Conservation (phyloP, 2,888 invertebrate species). For the Pristionchus maxplancki region DNA sequence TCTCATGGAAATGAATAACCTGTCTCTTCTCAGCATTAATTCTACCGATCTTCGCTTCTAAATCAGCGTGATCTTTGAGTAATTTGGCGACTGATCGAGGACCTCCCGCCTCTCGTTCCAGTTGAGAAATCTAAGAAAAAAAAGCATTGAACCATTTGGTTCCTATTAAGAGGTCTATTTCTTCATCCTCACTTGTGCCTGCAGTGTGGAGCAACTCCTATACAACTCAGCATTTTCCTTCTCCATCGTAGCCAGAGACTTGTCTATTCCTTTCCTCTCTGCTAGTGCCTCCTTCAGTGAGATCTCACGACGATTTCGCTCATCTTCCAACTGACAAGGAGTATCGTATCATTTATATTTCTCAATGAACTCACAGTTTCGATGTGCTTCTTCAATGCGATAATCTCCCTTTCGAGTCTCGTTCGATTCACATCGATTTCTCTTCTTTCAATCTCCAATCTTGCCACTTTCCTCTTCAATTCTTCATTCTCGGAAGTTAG, state of each 20-base stretch:
- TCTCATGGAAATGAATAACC: too few relatives aligned
- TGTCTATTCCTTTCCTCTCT: conserved; percentile 70
- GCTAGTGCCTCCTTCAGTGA: conserved; percentile 66
- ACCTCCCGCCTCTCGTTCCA: conserved; percentile 61
- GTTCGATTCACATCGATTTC: conserved; percentile 56
- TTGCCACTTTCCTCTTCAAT: conserved; percentile 54
- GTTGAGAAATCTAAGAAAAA: conserved; percentile 59
- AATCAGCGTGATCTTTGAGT: conserved; percentile 64
- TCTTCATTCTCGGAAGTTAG: conserved; percentile 66
- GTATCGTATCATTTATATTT: neutral
- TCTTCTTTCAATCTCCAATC: conserved; percentile 62
- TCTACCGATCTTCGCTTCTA: conserved; percentile 62
- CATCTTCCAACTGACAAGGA: conserved; percentile 71
- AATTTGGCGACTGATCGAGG: conserved; percentile 51
- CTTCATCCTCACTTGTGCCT: conserved; percentile 63
- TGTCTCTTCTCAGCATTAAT: conserved; percentile 69
- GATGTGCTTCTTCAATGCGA: conserved; percentile 64
- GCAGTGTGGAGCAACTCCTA: conserved; percentile 67
- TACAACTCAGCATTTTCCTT: conserved; percentile 71
- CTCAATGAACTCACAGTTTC: conserved; percentile 56
- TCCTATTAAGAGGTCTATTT: too few relatives aligned
- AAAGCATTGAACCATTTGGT: neutral
- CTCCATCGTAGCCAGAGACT: conserved; percentile 72
- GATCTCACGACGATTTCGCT: conserved; percentile 64
- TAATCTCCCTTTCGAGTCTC: conserved; percentile 64